Conservation (phyloP, 2,113 vertebrate species). For the Syngnathus typhle region DNA sequence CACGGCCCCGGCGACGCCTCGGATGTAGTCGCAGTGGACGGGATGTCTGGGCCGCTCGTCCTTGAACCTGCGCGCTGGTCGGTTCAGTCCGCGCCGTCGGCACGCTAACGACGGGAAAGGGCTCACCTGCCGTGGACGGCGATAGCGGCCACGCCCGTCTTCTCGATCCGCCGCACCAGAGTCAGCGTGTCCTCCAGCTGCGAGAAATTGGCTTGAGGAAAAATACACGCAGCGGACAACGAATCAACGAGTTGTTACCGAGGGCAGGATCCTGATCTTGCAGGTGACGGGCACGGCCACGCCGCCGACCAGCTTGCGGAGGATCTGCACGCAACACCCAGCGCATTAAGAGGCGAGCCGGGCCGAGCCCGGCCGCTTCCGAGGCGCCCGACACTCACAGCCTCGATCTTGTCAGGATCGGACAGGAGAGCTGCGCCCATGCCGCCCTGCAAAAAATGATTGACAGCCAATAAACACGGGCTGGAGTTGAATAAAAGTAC, state of each 20-base stretch:
- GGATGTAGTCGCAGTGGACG: constrained; percentile 86
- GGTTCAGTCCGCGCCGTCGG: too few relatives aligned
- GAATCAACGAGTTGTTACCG: constrained; percentile 64
- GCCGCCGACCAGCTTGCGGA: constrained; percentile 83
- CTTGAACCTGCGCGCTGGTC: constrained; percentile 77
- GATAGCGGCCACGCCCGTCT: constrained; percentile 86
- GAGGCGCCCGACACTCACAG: constrained; percentile 70
- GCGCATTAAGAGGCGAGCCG: not conserved
- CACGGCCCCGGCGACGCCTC: constrained; percentile 77
- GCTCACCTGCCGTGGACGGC: constrained; percentile 92
- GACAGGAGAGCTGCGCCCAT: constrained; percentile 97
- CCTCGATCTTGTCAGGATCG: constrained; percentile 89
- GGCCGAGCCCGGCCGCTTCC: not conserved
- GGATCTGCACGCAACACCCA: constrained; percentile 68
- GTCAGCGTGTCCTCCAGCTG: constrained; percentile 85
- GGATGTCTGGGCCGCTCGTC: constrained; percentile 90
- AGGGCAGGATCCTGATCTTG: constrained; percentile 90
- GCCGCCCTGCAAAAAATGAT: constrained; percentile 77
- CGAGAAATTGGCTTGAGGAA: not conserved
- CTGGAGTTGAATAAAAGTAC: too few relatives aligned
- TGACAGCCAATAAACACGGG: constrained; percentile 7
- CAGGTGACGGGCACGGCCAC: constrained; percentile 86
- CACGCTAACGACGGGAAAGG: too few relatives aligned
- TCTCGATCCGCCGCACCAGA: constrained; percentile 86
- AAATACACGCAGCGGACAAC: too few relatives aligned